Evolutionary conservation across 2,113 vertebrate genomes (phyloP).

Genomic region (Aegotheles bennettii): DNA sequence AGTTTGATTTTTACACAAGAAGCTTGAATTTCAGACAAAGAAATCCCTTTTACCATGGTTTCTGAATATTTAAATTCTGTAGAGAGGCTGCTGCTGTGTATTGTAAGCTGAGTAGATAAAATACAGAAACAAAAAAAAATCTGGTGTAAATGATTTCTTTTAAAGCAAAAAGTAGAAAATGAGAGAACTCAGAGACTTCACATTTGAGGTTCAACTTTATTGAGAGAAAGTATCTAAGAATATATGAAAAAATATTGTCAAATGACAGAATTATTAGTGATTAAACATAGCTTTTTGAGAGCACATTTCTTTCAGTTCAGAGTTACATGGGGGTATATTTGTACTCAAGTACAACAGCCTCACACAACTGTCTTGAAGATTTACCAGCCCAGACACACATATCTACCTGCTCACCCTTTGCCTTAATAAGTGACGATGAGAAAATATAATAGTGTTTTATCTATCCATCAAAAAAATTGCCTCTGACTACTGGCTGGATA

Average conservation of each 20-base stretch:
- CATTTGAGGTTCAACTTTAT: background rate
- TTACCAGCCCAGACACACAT: background rate
- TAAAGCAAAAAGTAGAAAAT: background rate
- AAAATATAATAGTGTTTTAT: background rate
- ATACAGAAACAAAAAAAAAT: background rate
- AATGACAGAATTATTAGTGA: background rate
- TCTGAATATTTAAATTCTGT: background rate
- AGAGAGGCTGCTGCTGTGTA: background rate
- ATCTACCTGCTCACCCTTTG: background rate
- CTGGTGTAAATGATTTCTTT: background rate
- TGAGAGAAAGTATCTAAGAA: background rate
- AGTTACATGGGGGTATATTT: background rate
- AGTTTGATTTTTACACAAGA: background rate
- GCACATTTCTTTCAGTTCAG: background rate
- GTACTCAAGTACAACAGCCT: background rate
- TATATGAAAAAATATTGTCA: background rate
- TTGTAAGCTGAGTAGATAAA: background rate
- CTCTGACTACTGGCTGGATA: background rate
- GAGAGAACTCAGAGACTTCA: background rate
- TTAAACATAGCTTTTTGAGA: background rate
- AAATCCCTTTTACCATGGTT: background rate
- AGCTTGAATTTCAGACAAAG: background rate
- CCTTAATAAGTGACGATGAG: slow-evolving; percentile 1
- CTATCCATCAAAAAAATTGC: background rate
- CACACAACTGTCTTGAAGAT: background rate